Base-by-base conservation (phyloP, 1,140 invertebrate species). In the Neuroterus valhalla region DNA sequence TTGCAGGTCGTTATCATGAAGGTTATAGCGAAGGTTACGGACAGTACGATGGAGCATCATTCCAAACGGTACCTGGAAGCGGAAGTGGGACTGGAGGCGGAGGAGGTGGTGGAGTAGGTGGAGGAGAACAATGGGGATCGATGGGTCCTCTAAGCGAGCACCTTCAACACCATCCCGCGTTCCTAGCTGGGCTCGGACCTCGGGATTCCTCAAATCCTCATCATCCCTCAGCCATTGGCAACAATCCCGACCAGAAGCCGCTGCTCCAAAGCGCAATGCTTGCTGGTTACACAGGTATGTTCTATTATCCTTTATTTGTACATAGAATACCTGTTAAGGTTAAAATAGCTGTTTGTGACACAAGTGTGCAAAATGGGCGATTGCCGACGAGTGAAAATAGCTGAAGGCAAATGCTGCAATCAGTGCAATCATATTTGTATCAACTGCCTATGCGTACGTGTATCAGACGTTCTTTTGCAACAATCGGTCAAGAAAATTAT, bases 41-140 rank as follows among this genome's bases (percentile, higher is more conserved):
- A 45, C 91, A 93, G 11, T 95, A 94, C 81, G 95, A 96, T 79
- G 91, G 92, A 66, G 92, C 93, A 75, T 92, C 94, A 70, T 97
- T 96, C 87, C 95, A 96, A 89, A 94, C 95, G 71, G 96, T 97
- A 82, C 95, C 96, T 15, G 94, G 92, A 55, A 90, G 89, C 78
- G 86, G 88, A 75, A 88, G 84, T 68, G 93, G 93, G 78, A 92
- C 91, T 17, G 91, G 91, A 78, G 90, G 90, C 15, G 90, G 89
- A 75, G 91, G 91, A 79, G 88, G 90, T 71, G 71, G 89, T 88
- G 84, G 91, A 88, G 91, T 84, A 15, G 76, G 74, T 1, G 68
- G 86, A 2, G 85, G 87, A 26, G 90, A 91, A 31, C 86, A 89
- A 50, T 90, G 89, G 87, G 78, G 82, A 10, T 62, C 55, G 23